phyloP scores from a whole-genome alignment of 2,888 invertebrate species.

The Pollenia griseotomentosa region DNA sequence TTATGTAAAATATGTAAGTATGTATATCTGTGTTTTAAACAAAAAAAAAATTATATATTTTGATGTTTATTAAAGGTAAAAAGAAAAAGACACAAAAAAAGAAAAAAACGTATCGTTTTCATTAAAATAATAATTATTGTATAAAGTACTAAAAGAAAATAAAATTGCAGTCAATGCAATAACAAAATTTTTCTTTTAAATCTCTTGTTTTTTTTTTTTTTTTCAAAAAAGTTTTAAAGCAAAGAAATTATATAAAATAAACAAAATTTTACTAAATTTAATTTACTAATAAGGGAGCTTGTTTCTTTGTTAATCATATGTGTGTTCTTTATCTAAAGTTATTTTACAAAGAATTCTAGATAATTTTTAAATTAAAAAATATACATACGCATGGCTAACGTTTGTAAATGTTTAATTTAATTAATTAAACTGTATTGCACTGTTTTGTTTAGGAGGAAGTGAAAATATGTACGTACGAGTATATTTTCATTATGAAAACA shows the following conservation, averaged over 20 bases:
- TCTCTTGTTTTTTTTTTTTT: not conserved
- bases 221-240: conserved; percentile 48
- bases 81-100: conserved; percentile 19
- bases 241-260: conserved; percentile 50
- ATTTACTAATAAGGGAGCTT: conserved; percentile 65
- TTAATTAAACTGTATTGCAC: conserved; percentile 70
- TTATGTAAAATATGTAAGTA: conserved; percentile 15
- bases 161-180: conserved; percentile 68
- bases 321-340: conserved; percentile 25
- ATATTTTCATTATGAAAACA: conserved; percentile 50
- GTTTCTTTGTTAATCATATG: not conserved
- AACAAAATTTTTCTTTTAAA: conserved; percentile 54
- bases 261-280: conserved; percentile 64
- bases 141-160: conserved; percentile 7
- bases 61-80: not conserved
- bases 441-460: conserved; percentile 70
- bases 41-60: not conserved
- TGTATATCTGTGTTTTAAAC: conserved; percentile 24
- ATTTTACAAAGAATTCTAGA: conserved; percentile 31
- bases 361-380: conserved; percentile 27
- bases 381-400: not conserved
- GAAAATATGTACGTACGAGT: conserved; percentile 14
- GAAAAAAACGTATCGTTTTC: conserved; percentile 11
- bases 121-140: conserved; percentile 24
- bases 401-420: conserved; percentile 17